phyloP scores from a whole-genome alignment of 2,797 vertebrate genomes.

The Myiotriccus ornatus region DNA sequence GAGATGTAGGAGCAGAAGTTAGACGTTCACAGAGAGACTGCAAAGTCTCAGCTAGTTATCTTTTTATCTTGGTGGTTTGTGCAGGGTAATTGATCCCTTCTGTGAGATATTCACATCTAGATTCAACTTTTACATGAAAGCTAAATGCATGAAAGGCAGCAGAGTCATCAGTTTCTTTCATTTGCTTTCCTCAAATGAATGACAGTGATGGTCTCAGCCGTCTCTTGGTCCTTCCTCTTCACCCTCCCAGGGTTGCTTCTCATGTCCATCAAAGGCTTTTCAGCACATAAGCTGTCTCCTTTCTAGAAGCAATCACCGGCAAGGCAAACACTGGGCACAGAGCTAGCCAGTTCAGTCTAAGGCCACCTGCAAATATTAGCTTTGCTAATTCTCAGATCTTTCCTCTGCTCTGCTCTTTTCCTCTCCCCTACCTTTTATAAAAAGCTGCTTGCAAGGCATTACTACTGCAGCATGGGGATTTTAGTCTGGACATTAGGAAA shows the following conservation, averaged over 20 bases:
- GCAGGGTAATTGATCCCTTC: background rate
- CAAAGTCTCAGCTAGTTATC: background rate
- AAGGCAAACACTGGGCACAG: background rate
- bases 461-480: background rate
- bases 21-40: background rate
- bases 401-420: background rate
- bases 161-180: background rate
- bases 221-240: background rate
- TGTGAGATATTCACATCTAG: background rate
- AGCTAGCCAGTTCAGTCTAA: background rate
- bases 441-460: background rate
- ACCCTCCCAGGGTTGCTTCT: background rate
- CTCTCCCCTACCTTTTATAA: background rate
- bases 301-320: background rate
- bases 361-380: background rate
- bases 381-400: background rate
- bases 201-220: background rate
- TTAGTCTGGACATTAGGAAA: background rate
- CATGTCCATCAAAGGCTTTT: background rate
- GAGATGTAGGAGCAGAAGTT: background rate
- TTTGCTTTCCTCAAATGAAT: background rate
- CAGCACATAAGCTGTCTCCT: background rate
- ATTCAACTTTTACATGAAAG: background rate
- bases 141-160: background rate
- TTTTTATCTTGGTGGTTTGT: background rate